phyloP scores from a whole-genome alignment of 2,113 vertebrate species.

The Notarius lentiginosus region DNA sequence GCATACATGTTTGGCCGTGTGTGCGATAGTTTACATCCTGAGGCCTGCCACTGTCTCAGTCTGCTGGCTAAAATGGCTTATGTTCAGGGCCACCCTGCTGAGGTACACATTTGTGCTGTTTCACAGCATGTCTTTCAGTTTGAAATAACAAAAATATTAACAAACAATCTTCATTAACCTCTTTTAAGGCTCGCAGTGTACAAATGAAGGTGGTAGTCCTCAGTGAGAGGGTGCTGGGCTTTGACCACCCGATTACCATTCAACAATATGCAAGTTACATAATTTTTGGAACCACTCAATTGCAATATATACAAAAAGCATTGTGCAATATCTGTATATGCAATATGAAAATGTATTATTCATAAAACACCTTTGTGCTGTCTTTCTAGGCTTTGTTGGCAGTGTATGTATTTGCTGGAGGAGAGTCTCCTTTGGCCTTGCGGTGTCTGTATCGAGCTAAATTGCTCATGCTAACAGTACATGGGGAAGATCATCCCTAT shows the following conservation, averaged over 20 bases:
- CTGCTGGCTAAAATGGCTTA: conserved; percentile 72
- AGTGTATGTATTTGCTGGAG: conserved; percentile 75
- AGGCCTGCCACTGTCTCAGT: conserved; percentile 74
- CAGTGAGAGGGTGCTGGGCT: conserved; percentile 78
- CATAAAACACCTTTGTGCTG: background rate
- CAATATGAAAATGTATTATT: background rate
- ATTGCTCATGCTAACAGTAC: conserved; percentile 70
- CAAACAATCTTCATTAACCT: conserved; percentile 12
- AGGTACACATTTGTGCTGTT: conserved; percentile 56
- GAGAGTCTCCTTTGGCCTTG: conserved; percentile 72
- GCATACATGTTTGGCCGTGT: conserved; percentile 72
- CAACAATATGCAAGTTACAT: conserved; percentile 76
- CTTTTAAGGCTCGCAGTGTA: conserved; percentile 72
- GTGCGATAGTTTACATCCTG: conserved; percentile 76
- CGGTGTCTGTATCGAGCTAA: conserved; percentile 78
- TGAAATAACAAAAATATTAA: background rate
- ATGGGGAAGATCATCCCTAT: conserved; percentile 79
- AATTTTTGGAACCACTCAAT: too few relatives aligned
- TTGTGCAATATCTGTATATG: background rate
- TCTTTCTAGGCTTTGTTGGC: conserved; percentile 68
- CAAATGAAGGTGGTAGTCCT: conserved; percentile 78
- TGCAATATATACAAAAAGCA: background rate
- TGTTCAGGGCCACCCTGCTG: conserved; percentile 69
- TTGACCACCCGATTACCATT: conserved; percentile 78
- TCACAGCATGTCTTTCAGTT: background rate